phyloP scores from a whole-genome alignment of 2,888 invertebrate species.

The Metopia argyrocephala region DNA sequence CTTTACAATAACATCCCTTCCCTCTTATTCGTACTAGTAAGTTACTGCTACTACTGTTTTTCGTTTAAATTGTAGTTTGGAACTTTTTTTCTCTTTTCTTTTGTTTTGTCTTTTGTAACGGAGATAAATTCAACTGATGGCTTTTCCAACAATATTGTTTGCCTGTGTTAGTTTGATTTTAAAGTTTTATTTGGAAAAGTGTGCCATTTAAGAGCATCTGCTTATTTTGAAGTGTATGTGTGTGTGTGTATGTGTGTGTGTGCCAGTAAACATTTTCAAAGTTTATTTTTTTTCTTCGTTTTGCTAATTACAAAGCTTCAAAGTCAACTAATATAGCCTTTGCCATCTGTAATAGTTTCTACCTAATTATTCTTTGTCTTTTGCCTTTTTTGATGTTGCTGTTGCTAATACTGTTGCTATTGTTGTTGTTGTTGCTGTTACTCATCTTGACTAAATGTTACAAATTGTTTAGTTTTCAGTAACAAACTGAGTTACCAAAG shows the following conservation, averaged over 20 bases:
- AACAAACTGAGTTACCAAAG: conserved; percentile 39
- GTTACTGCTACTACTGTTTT: no score
- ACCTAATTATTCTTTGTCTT: conserved; percentile 48
- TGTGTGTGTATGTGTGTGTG: conserved; percentile 11
- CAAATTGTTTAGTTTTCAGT: conserved; percentile 49
- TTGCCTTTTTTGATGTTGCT: neutral
- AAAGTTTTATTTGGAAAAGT: conserved; percentile 34
- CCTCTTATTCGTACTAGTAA: no score
- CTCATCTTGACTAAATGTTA: conserved; percentile 46
- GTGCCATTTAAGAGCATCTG: conserved; percentile 26
- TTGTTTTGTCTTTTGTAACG: neutral
- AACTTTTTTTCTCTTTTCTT: neutral
- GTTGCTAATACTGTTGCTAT: neutral
- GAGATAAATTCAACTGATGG: conserved; percentile 52
- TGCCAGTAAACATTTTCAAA: conserved; percentile 25
- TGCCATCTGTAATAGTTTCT: conserved; percentile 63
- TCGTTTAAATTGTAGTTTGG: conserved; percentile 24
- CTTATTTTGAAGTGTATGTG: neutral
- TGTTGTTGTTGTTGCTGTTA: neutral
- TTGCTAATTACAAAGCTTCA: conserved; percentile 59
- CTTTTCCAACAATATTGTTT: conserved; percentile 21
- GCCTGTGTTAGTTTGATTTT: neutral
- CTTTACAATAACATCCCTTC: neutral
- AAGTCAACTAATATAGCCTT: conserved; percentile 60
- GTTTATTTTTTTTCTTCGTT: conserved; percentile 17